Conservation (phyloP, 2,113 vertebrate species). For the Muntiacus muntjak region DNA sequence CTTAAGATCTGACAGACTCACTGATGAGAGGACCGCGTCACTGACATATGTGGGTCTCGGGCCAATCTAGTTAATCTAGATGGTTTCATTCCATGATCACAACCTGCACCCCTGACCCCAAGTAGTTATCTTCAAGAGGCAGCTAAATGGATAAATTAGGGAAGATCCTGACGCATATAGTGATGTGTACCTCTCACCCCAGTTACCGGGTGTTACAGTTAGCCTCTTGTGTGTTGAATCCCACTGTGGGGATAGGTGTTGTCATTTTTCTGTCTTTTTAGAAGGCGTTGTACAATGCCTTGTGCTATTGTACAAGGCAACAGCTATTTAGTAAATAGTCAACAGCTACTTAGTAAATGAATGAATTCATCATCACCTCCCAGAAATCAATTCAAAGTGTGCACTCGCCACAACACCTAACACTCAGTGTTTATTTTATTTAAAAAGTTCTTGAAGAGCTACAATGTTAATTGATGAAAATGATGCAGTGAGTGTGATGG, state of each 20-base stretch:
- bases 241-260: rapidly evolving
- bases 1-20: background rate
- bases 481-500: rapidly evolving
- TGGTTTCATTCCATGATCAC: background rate
- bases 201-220: background rate
- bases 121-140: background rate
- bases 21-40: background rate
- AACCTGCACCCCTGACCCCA: background rate
- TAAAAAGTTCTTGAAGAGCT: background rate
- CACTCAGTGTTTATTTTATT: background rate
- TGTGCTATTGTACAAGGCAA: background rate
- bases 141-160: background rate
- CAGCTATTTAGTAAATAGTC: background rate
- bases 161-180: background rate
- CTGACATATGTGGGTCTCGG: background rate
- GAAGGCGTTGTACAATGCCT: background rate
- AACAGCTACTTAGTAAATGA: background rate
- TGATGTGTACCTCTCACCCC: background rate
- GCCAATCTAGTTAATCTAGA: background rate
- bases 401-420: no score
- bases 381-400: background rate
- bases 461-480: background rate
- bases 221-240: background rate
- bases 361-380: background rate
- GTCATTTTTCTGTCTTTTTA: background rate